Evolutionary conservation across 2,888 invertebrate species (phyloP), one percentile per base, ranked within the genome.

Genomic region (Thereva nobilitata): DNA sequence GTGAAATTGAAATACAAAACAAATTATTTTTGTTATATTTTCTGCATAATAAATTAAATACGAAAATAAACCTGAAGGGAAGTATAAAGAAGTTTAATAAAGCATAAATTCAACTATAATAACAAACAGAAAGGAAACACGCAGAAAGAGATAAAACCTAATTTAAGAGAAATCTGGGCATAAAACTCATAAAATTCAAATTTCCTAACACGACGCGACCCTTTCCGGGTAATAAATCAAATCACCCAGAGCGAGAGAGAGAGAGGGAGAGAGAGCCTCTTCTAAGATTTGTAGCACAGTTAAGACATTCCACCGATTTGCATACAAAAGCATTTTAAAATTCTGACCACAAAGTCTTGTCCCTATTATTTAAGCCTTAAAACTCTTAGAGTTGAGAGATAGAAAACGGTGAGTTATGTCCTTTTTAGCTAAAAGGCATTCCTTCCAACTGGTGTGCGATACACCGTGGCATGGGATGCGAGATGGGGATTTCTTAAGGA

Each of bases 341-440:
- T 61, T 61, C 61, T 61, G 50, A 61, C 61, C 61, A 61, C 61
- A 61, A 50, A 50, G 40, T 61, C 61, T 50, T 49, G 61, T 61
- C 61, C 50, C 61, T 50, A 61, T 61, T 61, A 61, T 50, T 50
- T 61, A 50, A 61, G 61, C 50, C 50, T 61, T 61, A 41, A 50
- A 61, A 61, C 50, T 61, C 61, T 41, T 50, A 61, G 34, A 5
- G 34, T 2, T 23, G 23, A 23, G 23, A 23, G 23, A 23, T 1
- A 23, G 23, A 23, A 23, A 23, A 7, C 40, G 41, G 9, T 50
- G 45, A 50, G 23, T 10, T 53, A 38, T 50, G 45, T 40, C 61
- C 40, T 10, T 23, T 23, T 23, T 10, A 23, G 55, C 42, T 7
- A 42, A 8, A 42, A 42, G 23, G 23, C 49, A 49, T 61, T 50